A percentile compares a stretch with the other conserved stretches of the same genome.
Conservation (phyloP, 2,113 vertebrate species). For the Strigops habroptila region DNA sequence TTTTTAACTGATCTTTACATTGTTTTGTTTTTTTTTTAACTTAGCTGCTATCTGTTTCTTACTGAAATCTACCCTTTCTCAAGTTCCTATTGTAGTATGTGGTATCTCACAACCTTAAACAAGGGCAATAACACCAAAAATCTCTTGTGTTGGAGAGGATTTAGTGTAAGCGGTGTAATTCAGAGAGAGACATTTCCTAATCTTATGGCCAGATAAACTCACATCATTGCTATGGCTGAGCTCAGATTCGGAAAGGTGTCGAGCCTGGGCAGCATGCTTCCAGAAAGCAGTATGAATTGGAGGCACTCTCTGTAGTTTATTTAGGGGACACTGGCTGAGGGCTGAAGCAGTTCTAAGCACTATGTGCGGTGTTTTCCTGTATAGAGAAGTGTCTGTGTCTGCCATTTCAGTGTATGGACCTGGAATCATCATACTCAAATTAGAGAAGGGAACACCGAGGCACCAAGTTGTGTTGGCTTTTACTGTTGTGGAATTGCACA, state of each 20-base stretch:
- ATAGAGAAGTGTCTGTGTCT: neutral
- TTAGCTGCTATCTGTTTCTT: neutral
- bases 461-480: neutral
- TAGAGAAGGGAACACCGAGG: neutral
- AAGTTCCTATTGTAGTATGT: neutral
- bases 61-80: neutral
- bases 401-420: neutral
- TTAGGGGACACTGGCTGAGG: neutral
- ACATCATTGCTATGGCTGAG: neutral
- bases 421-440: rapidly evolving
- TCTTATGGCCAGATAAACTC: neutral
- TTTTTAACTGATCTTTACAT: neutral
- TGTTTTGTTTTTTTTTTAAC: neutral
- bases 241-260: neutral
- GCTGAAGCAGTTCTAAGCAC: neutral
- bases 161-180: neutral
- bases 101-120: neutral
- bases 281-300: neutral
- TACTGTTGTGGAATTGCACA: neutral
- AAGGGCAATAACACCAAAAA: neutral
- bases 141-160: neutral
- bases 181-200: neutral
- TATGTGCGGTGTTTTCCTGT: neutral
- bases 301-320: neutral
- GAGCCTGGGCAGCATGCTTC: neutral